Evolutionary conservation across 2,797 vertebrate species (phyloP).

Genomic region (Gouania willdenowi): DNA sequence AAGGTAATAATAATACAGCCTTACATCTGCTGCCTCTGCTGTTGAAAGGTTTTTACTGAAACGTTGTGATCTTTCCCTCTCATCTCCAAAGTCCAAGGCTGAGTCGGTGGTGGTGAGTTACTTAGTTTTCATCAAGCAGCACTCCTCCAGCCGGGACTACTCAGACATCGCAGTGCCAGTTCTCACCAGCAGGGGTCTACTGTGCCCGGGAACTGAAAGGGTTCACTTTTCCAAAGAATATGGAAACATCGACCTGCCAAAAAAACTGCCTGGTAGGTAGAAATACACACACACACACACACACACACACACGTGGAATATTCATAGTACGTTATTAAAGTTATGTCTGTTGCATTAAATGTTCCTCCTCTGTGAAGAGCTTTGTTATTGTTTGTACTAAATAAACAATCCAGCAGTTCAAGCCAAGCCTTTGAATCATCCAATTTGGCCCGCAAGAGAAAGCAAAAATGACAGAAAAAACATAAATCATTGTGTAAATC

Average conservation of each 20-base stretch:
- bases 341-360: too few relatives aligned
- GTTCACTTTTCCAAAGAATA: slow-evolving; percentile 77
- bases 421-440: too few relatives aligned
- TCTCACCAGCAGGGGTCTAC: slow-evolving; percentile 74
- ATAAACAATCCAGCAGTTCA: too few relatives aligned
- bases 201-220: slow-evolving; percentile 47
- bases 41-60: too few relatives aligned
- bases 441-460: too few relatives aligned
- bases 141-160: slow-evolving; percentile 63
- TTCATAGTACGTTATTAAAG: too few relatives aligned
- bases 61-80: not conserved
- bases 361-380: too few relatives aligned
- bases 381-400: too few relatives aligned
- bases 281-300: not conserved
- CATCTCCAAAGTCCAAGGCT: slow-evolving; percentile 59
- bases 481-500: too few relatives aligned
- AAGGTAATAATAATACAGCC: slow-evolving; percentile 54
- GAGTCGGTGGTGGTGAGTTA: slow-evolving; percentile 72
- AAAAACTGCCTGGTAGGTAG: slow-evolving; percentile 69
- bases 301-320: not conserved
- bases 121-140: slow-evolving; percentile 78
- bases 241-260: slow-evolving; percentile 67
- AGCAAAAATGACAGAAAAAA: too few relatives aligned
- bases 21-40: too few relatives aligned
- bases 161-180: slow-evolving; percentile 60